phyloP scores from a whole-genome alignment of 2,888 invertebrate species.

The Drosophila sordidapex region DNA sequence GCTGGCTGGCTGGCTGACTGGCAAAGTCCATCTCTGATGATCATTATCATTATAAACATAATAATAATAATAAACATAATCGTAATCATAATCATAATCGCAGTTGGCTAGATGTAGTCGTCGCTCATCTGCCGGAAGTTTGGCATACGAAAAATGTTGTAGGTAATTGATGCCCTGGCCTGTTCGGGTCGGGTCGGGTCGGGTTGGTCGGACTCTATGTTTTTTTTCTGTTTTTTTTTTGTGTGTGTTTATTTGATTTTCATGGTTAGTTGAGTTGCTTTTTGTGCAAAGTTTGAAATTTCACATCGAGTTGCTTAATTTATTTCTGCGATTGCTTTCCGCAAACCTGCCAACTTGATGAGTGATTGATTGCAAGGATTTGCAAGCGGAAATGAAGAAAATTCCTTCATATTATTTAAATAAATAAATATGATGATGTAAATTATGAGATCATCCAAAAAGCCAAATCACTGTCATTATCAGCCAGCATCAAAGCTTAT shows the following conservation, averaged over 20 bases:
- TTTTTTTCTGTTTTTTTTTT: not conserved
- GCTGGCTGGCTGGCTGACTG: conserved; percentile 15
- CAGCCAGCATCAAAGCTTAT: not conserved
- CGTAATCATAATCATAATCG: conserved; percentile 26
- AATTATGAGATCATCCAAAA: conserved; percentile 46
- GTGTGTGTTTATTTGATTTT: conserved; percentile 61
- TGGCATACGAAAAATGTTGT: conserved; percentile 44
- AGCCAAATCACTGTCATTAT: not conserved
- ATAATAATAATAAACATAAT: conserved; percentile 32
- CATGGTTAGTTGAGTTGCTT: conserved; percentile 62
- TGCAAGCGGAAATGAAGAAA: conserved; percentile 2
- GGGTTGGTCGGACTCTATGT: not conserved
- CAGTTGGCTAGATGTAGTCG: conserved; percentile 35
- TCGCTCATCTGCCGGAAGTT: conserved; percentile 61
- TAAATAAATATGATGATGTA: not conserved
- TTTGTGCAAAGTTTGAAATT: conserved; percentile 7
- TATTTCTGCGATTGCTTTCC: not conserved
- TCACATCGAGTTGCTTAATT: conserved; percentile 9
- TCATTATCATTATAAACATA: conserved; percentile 30
- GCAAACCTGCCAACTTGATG: conserved; percentile 5
- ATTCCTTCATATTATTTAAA: conserved; percentile 4
- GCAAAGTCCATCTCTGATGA: conserved; percentile 31
- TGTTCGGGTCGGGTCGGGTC: not conserved
- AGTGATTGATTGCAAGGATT: conserved; percentile 12
- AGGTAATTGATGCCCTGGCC: conserved; percentile 51